Evolutionary conservation across 2,113 vertebrate genomes (phyloP).

Genomic region (Paramormyrops kingsleyae): DNA sequence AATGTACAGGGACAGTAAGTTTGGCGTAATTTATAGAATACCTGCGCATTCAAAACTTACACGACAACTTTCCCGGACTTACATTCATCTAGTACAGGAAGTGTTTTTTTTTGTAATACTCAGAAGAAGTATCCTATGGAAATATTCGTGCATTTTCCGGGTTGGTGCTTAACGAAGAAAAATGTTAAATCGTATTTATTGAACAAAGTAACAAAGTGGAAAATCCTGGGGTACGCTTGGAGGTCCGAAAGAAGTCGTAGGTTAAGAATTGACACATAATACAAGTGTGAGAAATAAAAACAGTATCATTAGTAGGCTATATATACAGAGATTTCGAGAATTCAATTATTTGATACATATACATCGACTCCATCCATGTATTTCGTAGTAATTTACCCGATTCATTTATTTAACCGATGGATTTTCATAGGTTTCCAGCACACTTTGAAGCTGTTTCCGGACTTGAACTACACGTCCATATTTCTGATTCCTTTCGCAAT

Average conservation of each 20-base stretch:
- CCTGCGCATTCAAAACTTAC: background rate
- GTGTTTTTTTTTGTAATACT: background rate
- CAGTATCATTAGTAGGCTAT: background rate
- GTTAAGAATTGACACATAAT: background rate
- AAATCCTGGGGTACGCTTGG: background rate
- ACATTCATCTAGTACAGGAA: background rate
- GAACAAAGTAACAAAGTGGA: background rate
- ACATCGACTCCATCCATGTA: background rate
- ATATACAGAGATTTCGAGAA: background rate
- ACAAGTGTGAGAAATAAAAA: background rate
- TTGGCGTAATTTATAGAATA: background rate
- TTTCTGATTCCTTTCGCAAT: conserved; percentile 3
- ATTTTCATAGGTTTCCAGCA: background rate
- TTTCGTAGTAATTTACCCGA: background rate
- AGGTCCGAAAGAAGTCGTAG: background rate
- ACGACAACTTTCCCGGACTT: background rate
- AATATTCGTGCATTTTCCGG: background rate
- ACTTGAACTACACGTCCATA: background rate
- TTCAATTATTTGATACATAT: background rate
- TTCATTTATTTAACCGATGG: background rate
- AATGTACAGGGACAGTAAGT: background rate
- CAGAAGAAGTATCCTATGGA: background rate
- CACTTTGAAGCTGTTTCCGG: background rate
- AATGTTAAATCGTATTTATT: background rate
- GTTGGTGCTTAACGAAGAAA: background rate